These are phyloP conservation scores for Enteromius viviparus DNA, from an alignment of 2,797 vertebrate genomes.

Conservation along the genomic window DNA sequence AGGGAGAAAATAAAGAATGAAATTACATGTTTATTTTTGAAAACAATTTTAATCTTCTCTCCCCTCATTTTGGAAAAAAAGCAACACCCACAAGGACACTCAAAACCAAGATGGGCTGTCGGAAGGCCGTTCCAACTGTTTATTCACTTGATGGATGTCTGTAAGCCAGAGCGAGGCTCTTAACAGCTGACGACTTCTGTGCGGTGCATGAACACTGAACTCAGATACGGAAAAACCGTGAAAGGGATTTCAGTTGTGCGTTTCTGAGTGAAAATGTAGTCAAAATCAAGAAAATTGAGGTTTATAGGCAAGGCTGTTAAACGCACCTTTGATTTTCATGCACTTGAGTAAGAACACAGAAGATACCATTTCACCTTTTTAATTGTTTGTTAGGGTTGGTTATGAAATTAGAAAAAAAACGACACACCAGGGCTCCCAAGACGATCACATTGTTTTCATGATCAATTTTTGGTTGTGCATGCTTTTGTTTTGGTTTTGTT, in stretches of 20 bases:
- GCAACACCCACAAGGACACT: slow-evolving; percentile 79
- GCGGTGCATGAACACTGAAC: neutral
- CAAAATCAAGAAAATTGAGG: neutral
- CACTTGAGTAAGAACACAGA: neutral
- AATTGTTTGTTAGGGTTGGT: neutral
- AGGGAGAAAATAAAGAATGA: slow-evolving; percentile 84
- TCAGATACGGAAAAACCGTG: neutral
- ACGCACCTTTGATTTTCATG: neutral
- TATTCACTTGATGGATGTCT: slow-evolving; percentile 64
- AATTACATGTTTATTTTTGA: slow-evolving; percentile 91
- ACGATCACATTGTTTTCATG: neutral
- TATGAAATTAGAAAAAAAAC: neutral
- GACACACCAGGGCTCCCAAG: neutral
- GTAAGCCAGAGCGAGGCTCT: slow-evolving; percentile 44
- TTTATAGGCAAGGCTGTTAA: neutral
- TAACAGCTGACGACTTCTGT: slow-evolving; percentile 35
- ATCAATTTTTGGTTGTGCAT: neutral
- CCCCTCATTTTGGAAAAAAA: slow-evolving; percentile 79
- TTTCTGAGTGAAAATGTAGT: too few species aligned
- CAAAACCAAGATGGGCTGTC: slow-evolving; percentile 71
- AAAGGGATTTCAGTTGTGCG: neutral
- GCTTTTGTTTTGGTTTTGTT: neutral
- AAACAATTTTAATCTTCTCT: slow-evolving; percentile 88
- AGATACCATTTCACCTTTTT: neutral
- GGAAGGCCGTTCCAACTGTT: slow-evolving; percentile 63